Percentiles rank a stretch among this genome's conserved stretches.
Conservation (phyloP, 2,888 invertebrate species). For the Troilus luridus region DNA sequence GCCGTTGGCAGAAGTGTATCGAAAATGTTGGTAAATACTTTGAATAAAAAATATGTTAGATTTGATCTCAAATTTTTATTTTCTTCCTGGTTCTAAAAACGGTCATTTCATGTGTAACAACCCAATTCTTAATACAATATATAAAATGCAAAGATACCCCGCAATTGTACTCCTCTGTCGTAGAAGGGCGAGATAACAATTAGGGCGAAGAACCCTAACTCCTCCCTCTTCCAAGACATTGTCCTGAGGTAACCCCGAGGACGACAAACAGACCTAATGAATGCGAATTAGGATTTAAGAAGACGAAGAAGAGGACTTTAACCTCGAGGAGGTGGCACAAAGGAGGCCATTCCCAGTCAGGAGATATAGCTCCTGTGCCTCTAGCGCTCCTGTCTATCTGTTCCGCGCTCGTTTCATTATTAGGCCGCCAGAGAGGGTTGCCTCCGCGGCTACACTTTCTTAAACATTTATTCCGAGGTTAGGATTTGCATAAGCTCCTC, state of each 20-base stretch:
- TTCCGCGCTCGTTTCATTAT: slow-evolving; percentile 23
- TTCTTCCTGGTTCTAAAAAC: no score
- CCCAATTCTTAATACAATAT: background rate
- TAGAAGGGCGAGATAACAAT: background rate
- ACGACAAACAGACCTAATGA: slow-evolving; percentile 20
- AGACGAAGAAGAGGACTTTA: slow-evolving; percentile 33
- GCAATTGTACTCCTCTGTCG: background rate
- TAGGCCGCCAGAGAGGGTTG: background rate
- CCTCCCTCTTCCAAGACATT: background rate
- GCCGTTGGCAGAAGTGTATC: no score
- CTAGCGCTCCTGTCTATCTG: background rate
- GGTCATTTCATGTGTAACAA: no score
- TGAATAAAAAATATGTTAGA: no score
- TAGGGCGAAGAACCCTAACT: background rate
- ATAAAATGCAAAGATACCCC: background rate
- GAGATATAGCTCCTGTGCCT: background rate
- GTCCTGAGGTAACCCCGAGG: background rate
- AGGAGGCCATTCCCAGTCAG: background rate
- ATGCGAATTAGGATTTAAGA: slow-evolving; percentile 48
- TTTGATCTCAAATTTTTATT: no score
- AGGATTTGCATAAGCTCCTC: background rate
- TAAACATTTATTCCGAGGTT: slow-evolving; percentile 35
- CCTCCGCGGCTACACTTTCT: background rate
- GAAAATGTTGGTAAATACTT: no score
- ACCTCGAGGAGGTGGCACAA: slow-evolving; percentile 26